Evolutionary conservation across 37 sponge, comb jelly and placozoan species (phyloP), one percentile per base, ranked within the genome.

Genomic region (Geodia barretti): DNA sequence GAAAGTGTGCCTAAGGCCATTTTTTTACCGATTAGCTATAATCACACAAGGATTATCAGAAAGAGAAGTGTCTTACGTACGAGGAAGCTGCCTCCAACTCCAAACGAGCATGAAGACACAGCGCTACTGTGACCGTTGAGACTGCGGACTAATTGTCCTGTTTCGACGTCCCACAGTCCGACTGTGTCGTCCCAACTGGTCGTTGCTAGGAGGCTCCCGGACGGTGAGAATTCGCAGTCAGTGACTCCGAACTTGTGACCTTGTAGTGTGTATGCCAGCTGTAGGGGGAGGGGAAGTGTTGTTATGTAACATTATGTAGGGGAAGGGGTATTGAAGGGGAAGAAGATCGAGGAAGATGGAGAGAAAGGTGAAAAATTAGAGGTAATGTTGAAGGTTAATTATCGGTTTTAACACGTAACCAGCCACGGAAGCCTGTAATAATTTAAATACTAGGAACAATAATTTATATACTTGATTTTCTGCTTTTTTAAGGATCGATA

Each of bases 101-200:
- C 28, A 41, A 79, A 79, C 26, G 68, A 26, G 21, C 79, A 68
- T 0, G 79, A 39, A 7, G 79, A 11, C 41, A 79, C 68, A 41
- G 79, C 66, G 42, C 79, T 79, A 19, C 30, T 41, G 68, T 79
- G 79, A 11, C 68, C 79, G 30, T 25, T 39, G 32, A 79, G 33
- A 30, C 17, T 23, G 32, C 41, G 68, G 0, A 79, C 33, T 32
- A 79, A 21, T 17, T 4, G 25, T 20, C 79, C 79, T 5, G 68
- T 68, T 64, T 20, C 36, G 1, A 79, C 54, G 30, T 79, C 79
- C 79, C 79, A 79, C 24, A 79, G 32, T 25, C 68, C 79, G 23
- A 79, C 23, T 23, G 42, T 79, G 33, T 79, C 68, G 47, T 67
- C 79, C 79, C 79, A 79, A 54, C 79, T 79, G 42, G 68, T 67